These are phyloP conservation scores for Diabrotica undecimpunctata DNA, from an alignment of 1,140 invertebrate species.

Conservation along the genomic window DNA sequence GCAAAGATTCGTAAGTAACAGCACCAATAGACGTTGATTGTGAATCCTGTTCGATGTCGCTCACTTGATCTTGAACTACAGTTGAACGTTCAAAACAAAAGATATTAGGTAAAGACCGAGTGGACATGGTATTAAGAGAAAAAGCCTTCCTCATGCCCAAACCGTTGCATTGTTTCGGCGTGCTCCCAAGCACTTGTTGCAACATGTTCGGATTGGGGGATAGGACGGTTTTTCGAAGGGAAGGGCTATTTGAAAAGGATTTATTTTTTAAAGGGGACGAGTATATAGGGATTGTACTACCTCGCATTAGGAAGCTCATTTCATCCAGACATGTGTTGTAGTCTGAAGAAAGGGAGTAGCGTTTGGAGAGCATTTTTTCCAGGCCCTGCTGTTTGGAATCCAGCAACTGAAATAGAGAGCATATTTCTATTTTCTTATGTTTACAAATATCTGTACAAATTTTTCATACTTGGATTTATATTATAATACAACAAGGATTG, in stretches of 20 bases:
- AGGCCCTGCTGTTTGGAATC: conserved; percentile 18
- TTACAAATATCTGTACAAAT: no score
- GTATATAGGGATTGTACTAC: conserved; percentile 18
- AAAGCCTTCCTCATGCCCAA: neutral
- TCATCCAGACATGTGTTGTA: conserved; percentile 8
- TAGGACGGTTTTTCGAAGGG: conserved; percentile 2
- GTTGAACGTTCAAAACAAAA: conserved; percentile 12
- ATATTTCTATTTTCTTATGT: neutral
- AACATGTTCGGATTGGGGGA: conserved; percentile 4
- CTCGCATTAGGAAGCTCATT: neutral
- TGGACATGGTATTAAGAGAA: conserved; percentile 1
- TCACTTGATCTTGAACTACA: conserved; percentile 16
- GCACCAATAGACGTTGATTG: neutral
- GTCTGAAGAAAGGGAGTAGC: conserved; percentile 6
- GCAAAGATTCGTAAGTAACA: conserved; percentile 5
- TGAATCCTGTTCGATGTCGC: neutral
- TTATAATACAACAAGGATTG: no score
- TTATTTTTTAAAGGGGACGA: conserved; percentile 6
- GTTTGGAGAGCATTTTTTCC: conserved; percentile 17
- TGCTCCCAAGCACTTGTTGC: neutral
- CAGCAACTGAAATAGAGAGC: conserved; percentile 17
- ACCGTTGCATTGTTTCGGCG: conserved; percentile 3
- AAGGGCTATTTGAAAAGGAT: conserved; percentile 5
- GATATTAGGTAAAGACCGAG: conserved; percentile 4
- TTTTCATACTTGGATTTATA: no score